Evolutionary conservation across 2,113 vertebrate species (phyloP), one percentile per base, ranked within the genome.

Genomic region (Lagopus muta): DNA sequence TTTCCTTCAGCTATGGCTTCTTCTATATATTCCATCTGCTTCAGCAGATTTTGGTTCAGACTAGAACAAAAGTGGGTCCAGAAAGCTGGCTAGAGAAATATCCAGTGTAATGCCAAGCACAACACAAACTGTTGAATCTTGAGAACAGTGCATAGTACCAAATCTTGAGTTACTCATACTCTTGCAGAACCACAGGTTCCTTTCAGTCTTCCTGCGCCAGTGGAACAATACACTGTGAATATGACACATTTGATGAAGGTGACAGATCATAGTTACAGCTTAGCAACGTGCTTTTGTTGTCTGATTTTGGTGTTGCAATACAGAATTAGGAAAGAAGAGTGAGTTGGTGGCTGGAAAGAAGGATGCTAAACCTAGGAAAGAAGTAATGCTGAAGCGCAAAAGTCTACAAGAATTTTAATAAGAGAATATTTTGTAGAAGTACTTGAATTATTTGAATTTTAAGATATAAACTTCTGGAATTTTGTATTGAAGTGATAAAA

Each of bases 171-270:
- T 38, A 61, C 38, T 82, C 75, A 36, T 0, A 1, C 10, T 52
- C 15, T 15, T 80, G 79, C 47, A 89, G 91, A 94, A 80, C 28
- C 60, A 83, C 55, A 60, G 69, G n/a, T 30, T 95, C 72, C 69
- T 81, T 76, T 62, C 72, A 69, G 72, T 11, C 57, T 86, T 88
- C 85, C 79, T 83, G 76, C 42, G 72, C 30, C 22, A n/a, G 10
- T 71, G 79, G 47, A 89, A 12, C 25, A 47, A 22, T 28, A 21
- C 13, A 2, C 25, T 64, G 47, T 70, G 36, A 67, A 69, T 89
- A 40, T 17, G 24, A 86, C 15, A 61, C 3, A 17, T 67, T 71
- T n/a, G 50, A 32, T 60, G 12, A 73, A 82, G 47, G 32, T 48
- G 61, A 40, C 24, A 48, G 60, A 38, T 80, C 34, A 43, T 30